A percentile compares a stretch with the other conserved stretches of the same genome.
phyloP scores from a whole-genome alignment of 1,140 invertebrate genomes.

The Euura saliciscinereae region DNA sequence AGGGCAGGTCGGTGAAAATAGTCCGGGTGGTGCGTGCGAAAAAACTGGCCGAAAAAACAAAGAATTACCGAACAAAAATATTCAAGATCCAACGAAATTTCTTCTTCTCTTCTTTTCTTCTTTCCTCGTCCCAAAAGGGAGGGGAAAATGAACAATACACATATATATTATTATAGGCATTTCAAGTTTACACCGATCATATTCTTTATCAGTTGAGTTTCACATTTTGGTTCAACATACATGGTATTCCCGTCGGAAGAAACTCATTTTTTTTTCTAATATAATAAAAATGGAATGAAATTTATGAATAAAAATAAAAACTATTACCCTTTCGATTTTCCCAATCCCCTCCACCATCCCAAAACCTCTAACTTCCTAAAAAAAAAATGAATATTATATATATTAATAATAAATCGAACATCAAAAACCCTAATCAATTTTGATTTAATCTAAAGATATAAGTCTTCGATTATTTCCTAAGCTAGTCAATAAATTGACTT shows the following conservation, averaged over 20 bases:
- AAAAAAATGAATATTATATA: too few relatives aligned
- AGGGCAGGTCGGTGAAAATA: constrained; percentile 36
- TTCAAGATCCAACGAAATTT: constrained; percentile 45
- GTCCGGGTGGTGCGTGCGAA: constrained; percentile 34
- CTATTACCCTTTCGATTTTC: constrained; percentile 20
- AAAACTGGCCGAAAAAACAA: constrained; percentile 42
- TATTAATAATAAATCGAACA: too few relatives aligned
- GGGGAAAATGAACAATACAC: neutral
- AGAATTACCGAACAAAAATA: constrained; percentile 27
- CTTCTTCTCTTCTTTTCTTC: constrained; percentile 41
- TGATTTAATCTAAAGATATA: constrained; percentile 20
- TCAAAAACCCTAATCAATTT: constrained; percentile 23
- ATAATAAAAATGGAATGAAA: constrained; percentile 30
- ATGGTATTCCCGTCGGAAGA: constrained; percentile 25
- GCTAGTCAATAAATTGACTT: constrained; percentile 19
- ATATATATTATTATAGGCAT: neutral
- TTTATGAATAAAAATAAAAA: constrained; percentile 16
- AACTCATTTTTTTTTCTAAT: constrained; percentile 19
- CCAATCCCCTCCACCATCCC: constrained; percentile 52
- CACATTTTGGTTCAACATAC: constrained; percentile 22
- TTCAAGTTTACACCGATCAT: constrained; percentile 43
- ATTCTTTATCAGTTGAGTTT: constrained; percentile 58
- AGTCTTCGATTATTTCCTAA: constrained; percentile 8
- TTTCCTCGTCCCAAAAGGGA: constrained; percentile 24
- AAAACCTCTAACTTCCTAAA: constrained; percentile 31